Evolutionary conservation across 1,140 invertebrate species (phyloP), one percentile per base, ranked within the genome.

Genomic region (Achatina immaculata): DNA sequence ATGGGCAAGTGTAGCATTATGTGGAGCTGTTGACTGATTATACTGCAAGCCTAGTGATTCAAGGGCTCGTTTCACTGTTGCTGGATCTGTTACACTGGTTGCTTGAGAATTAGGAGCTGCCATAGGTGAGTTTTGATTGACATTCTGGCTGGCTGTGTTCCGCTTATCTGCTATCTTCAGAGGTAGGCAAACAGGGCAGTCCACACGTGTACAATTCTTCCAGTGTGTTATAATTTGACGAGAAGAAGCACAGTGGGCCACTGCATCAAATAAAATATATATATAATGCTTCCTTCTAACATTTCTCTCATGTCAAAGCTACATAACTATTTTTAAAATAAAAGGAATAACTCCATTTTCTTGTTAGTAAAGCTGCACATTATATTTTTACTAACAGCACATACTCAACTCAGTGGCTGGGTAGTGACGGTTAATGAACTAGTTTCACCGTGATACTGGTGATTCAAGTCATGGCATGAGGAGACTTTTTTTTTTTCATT

Each of bases 151-250:
- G 55, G 86, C 80, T 69, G 84, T 83, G 66, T 84, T 86, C 91
- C 94, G 93, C 88, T 94, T 95, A 88, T 96, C 95, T 86, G 96
- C 96, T 92, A 98, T 96, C 89, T 99, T 99, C 43, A 99, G 93
- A 4, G 98, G 98, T 86, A 97, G 94, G 93, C 99, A 99, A 19
- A 99, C 97, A 43, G 98, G 97, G 93, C 99, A 99, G 92, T 99
- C 98, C 85, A 93, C 94, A 82, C 97, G 94, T 31, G 94, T 94
- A 92, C 99, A 99, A 89, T 99, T 97, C 92, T 99, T 99, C 97
- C 98, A 99, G 92, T 99, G 99, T 82, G 96, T 95, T 80, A 99
- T 98, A 45, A 99, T 99, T 92, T 99, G 98, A 82, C 98, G 92
- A 0, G 98, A 99, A 34, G 98, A 99, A 78, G 98, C 98, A 92